Conservation (phyloP, 2,888 invertebrate species). For the Lepeophtheirus nordmannii region DNA sequence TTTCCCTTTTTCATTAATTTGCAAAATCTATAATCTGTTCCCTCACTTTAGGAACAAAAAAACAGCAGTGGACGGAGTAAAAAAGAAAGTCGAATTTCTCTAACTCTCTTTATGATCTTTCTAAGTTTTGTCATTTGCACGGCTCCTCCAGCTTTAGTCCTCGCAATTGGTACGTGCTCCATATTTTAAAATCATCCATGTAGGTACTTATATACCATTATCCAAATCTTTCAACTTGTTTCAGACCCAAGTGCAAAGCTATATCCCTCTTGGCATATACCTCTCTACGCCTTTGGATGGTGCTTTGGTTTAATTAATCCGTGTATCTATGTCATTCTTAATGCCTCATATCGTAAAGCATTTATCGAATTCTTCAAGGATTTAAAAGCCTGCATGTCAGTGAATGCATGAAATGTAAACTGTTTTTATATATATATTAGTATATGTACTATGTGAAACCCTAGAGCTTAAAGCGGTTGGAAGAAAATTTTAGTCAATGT, state of each 20-base stretch:
- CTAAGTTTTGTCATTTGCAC: slow-evolving; percentile 3
- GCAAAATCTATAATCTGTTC: background rate
- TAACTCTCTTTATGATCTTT: slow-evolving; percentile 10
- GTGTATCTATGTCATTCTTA: slow-evolving; percentile 5
- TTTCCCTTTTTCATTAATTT: background rate
- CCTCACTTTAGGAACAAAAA: background rate
- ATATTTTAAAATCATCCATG: background rate
- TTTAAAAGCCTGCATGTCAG: background rate
- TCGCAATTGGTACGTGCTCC: slow-evolving; percentile 8
- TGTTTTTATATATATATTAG: too few species aligned
- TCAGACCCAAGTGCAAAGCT: slow-evolving; percentile 9
- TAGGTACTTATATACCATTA: background rate
- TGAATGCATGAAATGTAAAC: too few species aligned
- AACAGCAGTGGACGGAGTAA: background rate
- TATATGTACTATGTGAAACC: too few species aligned
- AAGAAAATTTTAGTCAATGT: too few species aligned
- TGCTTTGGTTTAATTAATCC: slow-evolving; percentile 11
- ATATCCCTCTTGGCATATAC: slow-evolving; percentile 3
- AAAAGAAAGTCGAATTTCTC: background rate
- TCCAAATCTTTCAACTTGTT: background rate
- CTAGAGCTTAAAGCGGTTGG: too few species aligned
- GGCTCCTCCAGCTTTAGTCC: slow-evolving; percentile 5
- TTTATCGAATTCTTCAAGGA: background rate
- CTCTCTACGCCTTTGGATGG: slow-evolving; percentile 11
- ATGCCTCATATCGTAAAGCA: slow-evolving; percentile 4